Evolutionary conservation across 2,797 vertebrate genomes (phyloP).

Genomic region (Ctenopoma multispine): DNA sequence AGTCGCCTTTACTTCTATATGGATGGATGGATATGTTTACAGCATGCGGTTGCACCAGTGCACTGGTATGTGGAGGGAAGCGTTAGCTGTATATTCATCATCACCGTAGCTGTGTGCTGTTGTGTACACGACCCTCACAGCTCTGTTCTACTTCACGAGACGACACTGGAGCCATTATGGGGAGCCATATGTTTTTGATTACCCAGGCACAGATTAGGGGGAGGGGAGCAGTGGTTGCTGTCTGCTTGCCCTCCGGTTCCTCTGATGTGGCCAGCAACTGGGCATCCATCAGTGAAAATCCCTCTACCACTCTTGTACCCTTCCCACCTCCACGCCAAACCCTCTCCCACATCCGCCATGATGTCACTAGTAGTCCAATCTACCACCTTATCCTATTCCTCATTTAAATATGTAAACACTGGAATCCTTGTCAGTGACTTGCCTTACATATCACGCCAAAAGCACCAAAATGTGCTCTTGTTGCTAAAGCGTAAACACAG

Average conservation of each 20-base stretch:
- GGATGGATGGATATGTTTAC: constrained; percentile 2
- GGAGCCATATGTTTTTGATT: constrained; percentile 85
- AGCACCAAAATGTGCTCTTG: constrained; percentile 23
- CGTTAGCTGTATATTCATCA: constrained; percentile 37
- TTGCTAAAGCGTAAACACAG: constrained; percentile 28
- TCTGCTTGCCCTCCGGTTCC: constrained; percentile 62
- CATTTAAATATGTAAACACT: constrained; percentile 46
- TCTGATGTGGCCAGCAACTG: constrained; percentile 77
- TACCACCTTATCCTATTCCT: constrained; percentile 2
- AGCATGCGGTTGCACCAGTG: constrained; percentile 4
- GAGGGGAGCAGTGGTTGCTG: constrained; percentile 75
- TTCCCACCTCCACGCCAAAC: constrained; percentile 47
- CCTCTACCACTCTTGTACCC: neutral
- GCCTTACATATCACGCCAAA: constrained; percentile 43
- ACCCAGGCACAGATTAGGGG: constrained; percentile 80
- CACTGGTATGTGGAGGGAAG: constrained; percentile 27
- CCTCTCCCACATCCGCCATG: constrained; percentile 45
- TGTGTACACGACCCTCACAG: constrained; percentile 62
- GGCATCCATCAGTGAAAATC: constrained; percentile 68
- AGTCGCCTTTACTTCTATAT: neutral
- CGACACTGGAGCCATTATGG: constrained; percentile 81
- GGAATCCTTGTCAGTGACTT: constrained; percentile 15
- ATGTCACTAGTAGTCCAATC: constrained; percentile 34
- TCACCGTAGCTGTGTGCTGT: constrained; percentile 24
- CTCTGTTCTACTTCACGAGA: constrained; percentile 56